phyloP scores from a whole-genome alignment of 2,113 vertebrate genomes.

The Danio rerio region GRCz12tu NC_133177.1:54172001-54172500 shows the following conservation, averaged over 20 bases:
- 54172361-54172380: constrained; percentile 19
- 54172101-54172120: too few relatives aligned
- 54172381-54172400: not conserved
- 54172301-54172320: not conserved
- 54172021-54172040: too few relatives aligned
- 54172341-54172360: not conserved
- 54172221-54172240: too few relatives aligned
- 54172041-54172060: too few relatives aligned
- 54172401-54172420: not conserved
- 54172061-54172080: too few relatives aligned
- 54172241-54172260: not conserved
- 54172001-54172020: too few relatives aligned
- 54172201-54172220: too few relatives aligned
- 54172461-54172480: not conserved
- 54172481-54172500: not conserved
- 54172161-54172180: too few relatives aligned
- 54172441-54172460: not conserved
- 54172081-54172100: too few relatives aligned
- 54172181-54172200: too few relatives aligned
- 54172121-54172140: too few relatives aligned
- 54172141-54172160: too few relatives aligned
- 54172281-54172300: not conserved
- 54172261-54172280: constrained; percentile 7
- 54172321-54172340: not conserved
- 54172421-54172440: not conserved